A percentile compares a stretch with the other conserved stretches of the same genome.
Conservation (phyloP, 2,888 invertebrate genomes). For the Euplexia lucipara region DNA sequence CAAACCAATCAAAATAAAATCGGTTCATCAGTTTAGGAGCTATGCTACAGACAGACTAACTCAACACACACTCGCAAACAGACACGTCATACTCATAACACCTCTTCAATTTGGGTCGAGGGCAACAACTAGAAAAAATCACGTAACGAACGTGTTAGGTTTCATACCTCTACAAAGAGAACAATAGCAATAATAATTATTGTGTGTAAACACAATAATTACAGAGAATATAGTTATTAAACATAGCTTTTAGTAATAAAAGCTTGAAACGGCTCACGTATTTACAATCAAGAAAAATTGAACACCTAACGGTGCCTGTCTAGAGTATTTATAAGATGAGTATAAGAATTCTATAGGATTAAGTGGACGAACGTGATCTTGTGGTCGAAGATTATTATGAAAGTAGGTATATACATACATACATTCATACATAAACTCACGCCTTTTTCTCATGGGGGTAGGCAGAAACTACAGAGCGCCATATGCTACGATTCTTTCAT, state of each 20-base stretch:
- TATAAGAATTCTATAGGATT: constrained; percentile 17
- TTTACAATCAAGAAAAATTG: constrained; percentile 22
- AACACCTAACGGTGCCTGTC: constrained; percentile 5
- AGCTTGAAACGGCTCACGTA: constrained; percentile 28
- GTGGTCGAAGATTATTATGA: neutral
- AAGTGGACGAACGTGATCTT: constrained; percentile 28
- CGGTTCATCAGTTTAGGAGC: neutral
- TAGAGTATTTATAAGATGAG: no score
- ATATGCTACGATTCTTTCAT: no score
- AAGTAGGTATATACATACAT: no score
- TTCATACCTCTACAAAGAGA: neutral
- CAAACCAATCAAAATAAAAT: no score
- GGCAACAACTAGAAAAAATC: neutral
- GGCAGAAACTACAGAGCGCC: no score
- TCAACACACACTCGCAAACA: neutral
- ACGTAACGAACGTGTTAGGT: neutral
- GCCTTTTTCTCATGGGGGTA: no score
- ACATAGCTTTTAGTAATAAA: constrained; percentile 26
- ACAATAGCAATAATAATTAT: neutral
- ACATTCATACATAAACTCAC: no score
- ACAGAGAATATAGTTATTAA: constrained; percentile 30
- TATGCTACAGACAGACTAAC: neutral
- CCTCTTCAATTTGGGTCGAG: no score
- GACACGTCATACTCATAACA: no score
- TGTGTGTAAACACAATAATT: no score